phyloP scores from a whole-genome alignment of 2,888 invertebrate species.

The Luperina testacea region DNA sequence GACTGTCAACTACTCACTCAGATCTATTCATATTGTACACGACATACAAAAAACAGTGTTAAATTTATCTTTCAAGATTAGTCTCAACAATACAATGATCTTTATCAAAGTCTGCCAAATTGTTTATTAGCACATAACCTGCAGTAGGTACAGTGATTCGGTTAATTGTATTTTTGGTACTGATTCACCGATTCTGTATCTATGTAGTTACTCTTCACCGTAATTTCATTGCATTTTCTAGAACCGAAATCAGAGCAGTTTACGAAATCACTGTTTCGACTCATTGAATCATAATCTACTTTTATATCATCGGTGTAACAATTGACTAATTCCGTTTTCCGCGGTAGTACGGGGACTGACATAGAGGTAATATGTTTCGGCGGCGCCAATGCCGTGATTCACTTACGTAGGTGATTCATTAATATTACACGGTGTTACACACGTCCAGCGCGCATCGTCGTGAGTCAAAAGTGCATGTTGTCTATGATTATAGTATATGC shows the following conservation, averaged over 20 bases:
- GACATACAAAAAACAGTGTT: not conserved
- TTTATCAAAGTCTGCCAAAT: conserved; percentile 19
- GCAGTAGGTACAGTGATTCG: conserved; percentile 20
- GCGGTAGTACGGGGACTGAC: conserved; percentile 17
- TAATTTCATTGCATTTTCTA: conserved; percentile 47
- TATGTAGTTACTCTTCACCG: conserved; percentile 22
- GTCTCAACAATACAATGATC: conserved; percentile 3
- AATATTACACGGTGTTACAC: conserved; percentile 59
- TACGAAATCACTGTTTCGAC: conserved; percentile 43
- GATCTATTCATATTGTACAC: not conserved
- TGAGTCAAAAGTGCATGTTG: conserved; percentile 66
- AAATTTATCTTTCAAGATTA: conserved; percentile 4
- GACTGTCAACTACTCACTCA: conserved; percentile 1
- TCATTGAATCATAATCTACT: conserved; percentile 60
- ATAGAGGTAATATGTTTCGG: conserved; percentile 38
- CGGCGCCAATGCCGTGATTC: conserved; percentile 60
- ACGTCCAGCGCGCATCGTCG: conserved; percentile 56
- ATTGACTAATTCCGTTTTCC: conserved; percentile 52
- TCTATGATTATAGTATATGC: conserved; percentile 50
- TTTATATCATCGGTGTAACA: conserved; percentile 47
- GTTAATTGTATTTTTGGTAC: conserved; percentile 42
- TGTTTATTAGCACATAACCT: conserved; percentile 16
- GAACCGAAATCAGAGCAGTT: conserved; percentile 43
- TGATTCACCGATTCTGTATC: conserved; percentile 46
- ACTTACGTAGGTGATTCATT: conserved; percentile 63